Percentiles rank a stretch among this genome's conserved stretches.
phyloP scores from a whole-genome alignment of 2,888 invertebrate species.

The Tipula helvola region DNA sequence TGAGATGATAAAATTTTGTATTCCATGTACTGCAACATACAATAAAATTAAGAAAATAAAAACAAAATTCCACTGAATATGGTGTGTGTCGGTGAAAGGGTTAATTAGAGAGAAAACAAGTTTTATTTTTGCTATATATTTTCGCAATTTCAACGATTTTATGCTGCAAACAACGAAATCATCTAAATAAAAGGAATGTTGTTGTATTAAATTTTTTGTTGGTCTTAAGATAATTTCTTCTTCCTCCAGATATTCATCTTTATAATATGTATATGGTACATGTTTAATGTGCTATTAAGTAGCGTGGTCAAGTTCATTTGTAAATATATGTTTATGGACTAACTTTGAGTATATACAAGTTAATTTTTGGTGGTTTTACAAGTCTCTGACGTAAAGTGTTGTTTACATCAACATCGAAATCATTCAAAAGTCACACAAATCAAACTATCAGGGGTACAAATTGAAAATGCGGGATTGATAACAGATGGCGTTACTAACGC shows the following conservation, averaged over 20 bases:
- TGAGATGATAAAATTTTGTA: neutral
- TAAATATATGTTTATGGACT: too few relatives aligned
- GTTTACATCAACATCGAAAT: neutral
- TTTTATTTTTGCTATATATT: neutral
- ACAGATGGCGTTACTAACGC: too few relatives aligned
- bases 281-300: neutral
- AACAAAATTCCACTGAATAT: neutral
- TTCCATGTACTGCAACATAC: neutral
- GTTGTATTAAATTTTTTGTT: neutral
- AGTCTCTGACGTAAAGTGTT: neutral
- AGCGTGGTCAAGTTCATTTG: neutral
- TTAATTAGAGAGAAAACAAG: neutral
- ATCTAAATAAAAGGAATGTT: neutral
- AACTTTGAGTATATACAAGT: neutral
- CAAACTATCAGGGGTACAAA: too few relatives aligned
- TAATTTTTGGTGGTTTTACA: neutral
- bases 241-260: neutral
- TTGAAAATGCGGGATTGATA: too few relatives aligned
- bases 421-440: neutral
- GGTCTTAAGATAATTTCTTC: neutral
- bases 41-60: neutral
- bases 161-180: neutral
- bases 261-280: neutral
- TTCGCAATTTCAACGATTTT: neutral
- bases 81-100: neutral